Conservation (phyloP, 1,140 invertebrate species). For the Leptinotarsa lineolata region DNA sequence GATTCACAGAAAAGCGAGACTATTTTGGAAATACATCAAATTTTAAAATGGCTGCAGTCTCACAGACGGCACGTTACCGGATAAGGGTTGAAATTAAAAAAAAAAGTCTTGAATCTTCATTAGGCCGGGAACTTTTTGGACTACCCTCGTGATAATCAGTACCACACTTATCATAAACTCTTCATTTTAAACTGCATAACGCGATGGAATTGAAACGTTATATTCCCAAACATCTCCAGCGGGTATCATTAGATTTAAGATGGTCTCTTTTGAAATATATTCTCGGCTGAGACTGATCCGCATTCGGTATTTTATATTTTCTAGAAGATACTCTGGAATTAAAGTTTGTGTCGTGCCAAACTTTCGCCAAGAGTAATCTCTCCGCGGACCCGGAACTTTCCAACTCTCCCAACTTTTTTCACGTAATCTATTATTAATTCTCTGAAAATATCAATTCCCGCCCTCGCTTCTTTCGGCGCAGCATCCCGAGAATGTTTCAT, state of each 20-base stretch:
- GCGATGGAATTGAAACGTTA: too few relatives aligned
- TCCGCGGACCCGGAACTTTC: slow-evolving; percentile 39
- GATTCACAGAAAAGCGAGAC: too few relatives aligned
- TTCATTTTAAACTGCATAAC: too few relatives aligned
- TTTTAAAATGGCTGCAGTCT: too few relatives aligned
- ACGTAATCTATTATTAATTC: slow-evolving; percentile 45
- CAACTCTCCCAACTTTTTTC: slow-evolving; percentile 18
- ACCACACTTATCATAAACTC: too few relatives aligned
- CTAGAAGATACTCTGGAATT: slow-evolving; percentile 34
- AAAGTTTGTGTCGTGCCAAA: slow-evolving; percentile 29
- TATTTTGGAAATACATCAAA: too few relatives aligned
- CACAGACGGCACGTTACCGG: too few relatives aligned
- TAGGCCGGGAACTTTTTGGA: too few relatives aligned
- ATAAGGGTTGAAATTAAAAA: slow-evolving; percentile 41
- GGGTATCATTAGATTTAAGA: slow-evolving; percentile 35
- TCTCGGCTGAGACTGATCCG: slow-evolving; percentile 44
- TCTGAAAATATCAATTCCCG: slow-evolving; percentile 33
- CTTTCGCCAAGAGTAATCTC: slow-evolving; percentile 25
- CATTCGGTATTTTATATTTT: slow-evolving; percentile 47
- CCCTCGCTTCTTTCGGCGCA: slow-evolving; percentile 1
- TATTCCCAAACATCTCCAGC: too few relatives aligned
- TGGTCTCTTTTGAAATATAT: slow-evolving; percentile 41
- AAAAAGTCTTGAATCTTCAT: too few relatives aligned
- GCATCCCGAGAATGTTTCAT: slow-evolving; percentile 20
- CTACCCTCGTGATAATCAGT: slow-evolving; percentile 37